Base-by-base conservation (phyloP, 2,888 invertebrate species). In the Leuctra nigra region DNA sequence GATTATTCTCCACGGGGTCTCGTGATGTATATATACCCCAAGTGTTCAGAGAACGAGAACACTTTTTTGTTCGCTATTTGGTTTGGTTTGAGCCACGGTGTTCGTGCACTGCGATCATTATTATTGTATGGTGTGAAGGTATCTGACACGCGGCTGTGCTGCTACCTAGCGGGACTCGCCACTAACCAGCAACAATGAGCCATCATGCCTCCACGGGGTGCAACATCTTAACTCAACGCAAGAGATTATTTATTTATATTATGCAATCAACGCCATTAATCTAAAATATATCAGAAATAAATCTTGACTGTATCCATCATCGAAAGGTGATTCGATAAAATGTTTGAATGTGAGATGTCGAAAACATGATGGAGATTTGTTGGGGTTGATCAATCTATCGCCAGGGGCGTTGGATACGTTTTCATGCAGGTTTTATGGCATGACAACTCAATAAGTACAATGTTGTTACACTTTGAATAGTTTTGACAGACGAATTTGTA, bases 101-200 rank as follows among this genome's bases (percentile, higher is more conserved):
- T 29, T 29, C 29, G 29, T 29, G 11, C 39, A 53, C 39, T 53
- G 25, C 39, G 23, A 9, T 18, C 33, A n/a, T 44, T 33, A 16
- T 11, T 54, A 44, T 33, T 35, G 39, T 25, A 11, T 14, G 33
- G 55, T 54, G 54, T 33, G 47, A 48, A 55, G 48, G 36, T 36
- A 4, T n/a, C n/a, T 55, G 55, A 36, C 46, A 55, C 35, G 54
- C 18, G 41, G 2, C 20, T 41, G 41, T 35, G 54, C 54, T 46
- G 24, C 54, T 33, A 55, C 54, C 54, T 55, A 41, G 54, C 22
- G 44, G 18, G 44, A 29, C 46, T 55, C 20, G 20, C 41, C 41
- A 41, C 41, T 41, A 41, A 41, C 41, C 41, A 55, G 48, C 57
- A 53, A 57, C 57, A 57, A 57, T 57, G 53, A 52, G 53, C 57